These are phyloP conservation scores for Magallana gigas DNA, from an alignment of 1,140 invertebrate species.

Conservation along the genomic window DNA sequence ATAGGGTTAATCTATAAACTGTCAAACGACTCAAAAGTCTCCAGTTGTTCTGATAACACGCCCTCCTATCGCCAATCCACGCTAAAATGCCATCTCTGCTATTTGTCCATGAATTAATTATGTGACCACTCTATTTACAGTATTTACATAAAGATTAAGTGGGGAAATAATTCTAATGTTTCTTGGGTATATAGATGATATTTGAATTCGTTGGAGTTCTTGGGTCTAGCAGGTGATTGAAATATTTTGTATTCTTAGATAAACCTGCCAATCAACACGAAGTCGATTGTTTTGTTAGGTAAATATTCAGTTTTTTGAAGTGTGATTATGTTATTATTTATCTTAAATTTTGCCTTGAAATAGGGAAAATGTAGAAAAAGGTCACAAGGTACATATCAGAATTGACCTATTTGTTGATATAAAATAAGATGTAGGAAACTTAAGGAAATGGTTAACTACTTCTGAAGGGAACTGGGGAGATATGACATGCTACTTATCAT, in stretches of 20 bases:
- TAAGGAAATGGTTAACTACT: too few species aligned
- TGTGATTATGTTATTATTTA: neutral
- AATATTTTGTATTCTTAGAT: neutral
- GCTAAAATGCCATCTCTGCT: constrained; percentile 17
- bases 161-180: neutral
- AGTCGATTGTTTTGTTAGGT: neutral
- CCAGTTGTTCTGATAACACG: neutral
- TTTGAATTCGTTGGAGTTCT: neutral
- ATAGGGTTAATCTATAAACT: constrained; percentile 16
- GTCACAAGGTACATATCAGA: too few species aligned
- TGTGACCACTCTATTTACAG: constrained; percentile 1
- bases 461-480: too few species aligned
- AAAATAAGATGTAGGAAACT: too few species aligned
- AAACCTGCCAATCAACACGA: neutral
- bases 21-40: constrained; percentile 24
- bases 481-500: too few species aligned
- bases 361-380: neutral
- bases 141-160: constrained; percentile 26
- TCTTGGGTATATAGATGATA: neutral
- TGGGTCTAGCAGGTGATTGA: neutral
- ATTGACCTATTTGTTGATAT: too few species aligned
- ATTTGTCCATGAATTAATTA: constrained; percentile 2
- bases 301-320: constrained; percentile 8
- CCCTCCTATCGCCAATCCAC: neutral
- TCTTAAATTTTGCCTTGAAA: neutral